A percentile compares a stretch with the other conserved stretches of the same genome.
phyloP scores from a whole-genome alignment of 2,113 vertebrate species.

The Python bivittatus region DNA sequence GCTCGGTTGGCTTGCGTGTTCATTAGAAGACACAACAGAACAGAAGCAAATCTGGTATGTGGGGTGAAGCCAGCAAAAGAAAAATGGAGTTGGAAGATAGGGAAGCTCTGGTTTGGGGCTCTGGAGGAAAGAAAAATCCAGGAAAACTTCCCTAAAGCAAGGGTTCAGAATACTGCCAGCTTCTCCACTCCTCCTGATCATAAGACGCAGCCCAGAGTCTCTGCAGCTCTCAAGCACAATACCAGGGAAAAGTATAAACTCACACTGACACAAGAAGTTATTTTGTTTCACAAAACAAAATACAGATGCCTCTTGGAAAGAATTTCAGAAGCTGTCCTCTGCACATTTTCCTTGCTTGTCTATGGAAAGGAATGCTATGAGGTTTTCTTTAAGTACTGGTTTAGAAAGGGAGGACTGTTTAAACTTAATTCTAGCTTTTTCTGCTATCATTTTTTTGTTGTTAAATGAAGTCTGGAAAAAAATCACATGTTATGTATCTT shows the following conservation, averaged over 20 bases:
- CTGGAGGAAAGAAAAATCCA: neutral
- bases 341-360: neutral
- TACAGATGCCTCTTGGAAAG: too few species aligned
- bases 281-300: too few species aligned
- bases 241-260: neutral
- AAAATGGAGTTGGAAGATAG: neutral
- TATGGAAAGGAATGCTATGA: neutral
- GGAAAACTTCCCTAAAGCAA: neutral
- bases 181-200: neutral
- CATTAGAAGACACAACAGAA: neutral
- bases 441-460: neutral
- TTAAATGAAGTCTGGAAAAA: neutral
- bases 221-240: neutral
- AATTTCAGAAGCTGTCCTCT: too few species aligned
- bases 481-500: neutral
- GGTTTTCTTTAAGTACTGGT: neutral
- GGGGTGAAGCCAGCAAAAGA: neutral
- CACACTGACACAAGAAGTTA: neutral
- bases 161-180: neutral
- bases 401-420: neutral
- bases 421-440: neutral
- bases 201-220: neutral
- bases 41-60: neutral
- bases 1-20: neutral
- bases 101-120: neutral